Percentiles rank a stretch among this genome's conserved stretches.
Evolutionary conservation across 2,888 invertebrate genomes (phyloP).

Genomic region (Morpho deidamia): DNA sequence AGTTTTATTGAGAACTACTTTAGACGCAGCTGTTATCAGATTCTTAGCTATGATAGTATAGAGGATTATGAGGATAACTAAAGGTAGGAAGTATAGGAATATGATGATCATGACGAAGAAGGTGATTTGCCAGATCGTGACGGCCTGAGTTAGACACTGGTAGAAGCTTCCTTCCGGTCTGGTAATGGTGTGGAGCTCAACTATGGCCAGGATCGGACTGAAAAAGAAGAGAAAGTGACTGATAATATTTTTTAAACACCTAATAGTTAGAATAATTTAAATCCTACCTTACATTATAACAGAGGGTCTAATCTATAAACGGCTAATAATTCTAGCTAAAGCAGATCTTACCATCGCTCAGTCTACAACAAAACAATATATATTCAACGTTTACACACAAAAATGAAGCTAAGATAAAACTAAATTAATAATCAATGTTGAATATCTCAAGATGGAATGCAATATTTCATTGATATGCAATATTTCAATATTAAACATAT

Average conservation of each 20-base stretch:
- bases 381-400: too few relatives aligned
- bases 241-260: constrained; percentile 7
- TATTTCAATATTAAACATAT: too few relatives aligned
- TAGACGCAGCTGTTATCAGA: constrained; percentile 84
- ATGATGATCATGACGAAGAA: constrained; percentile 89
- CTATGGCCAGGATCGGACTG: constrained; percentile 88
- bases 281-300: neutral
- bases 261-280: neutral
- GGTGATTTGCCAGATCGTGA: constrained; percentile 85
- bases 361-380: too few relatives aligned
- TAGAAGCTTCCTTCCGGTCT: constrained; percentile 84
- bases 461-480: too few relatives aligned
- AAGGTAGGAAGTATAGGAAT: constrained; percentile 88
- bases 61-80: constrained; percentile 86
- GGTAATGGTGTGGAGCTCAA: constrained; percentile 83
- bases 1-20: constrained; percentile 84
- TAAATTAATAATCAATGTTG: too few relatives aligned
- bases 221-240: constrained; percentile 64
- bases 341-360: too few relatives aligned
- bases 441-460: too few relatives aligned
- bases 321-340: neutral
- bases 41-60: constrained; percentile 92
- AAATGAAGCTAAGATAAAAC: too few relatives aligned
- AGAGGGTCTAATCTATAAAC: neutral
- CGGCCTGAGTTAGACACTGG: constrained; percentile 88